Conservation (phyloP, 1,140 invertebrate species). For the Pomacea maculata region DNA sequence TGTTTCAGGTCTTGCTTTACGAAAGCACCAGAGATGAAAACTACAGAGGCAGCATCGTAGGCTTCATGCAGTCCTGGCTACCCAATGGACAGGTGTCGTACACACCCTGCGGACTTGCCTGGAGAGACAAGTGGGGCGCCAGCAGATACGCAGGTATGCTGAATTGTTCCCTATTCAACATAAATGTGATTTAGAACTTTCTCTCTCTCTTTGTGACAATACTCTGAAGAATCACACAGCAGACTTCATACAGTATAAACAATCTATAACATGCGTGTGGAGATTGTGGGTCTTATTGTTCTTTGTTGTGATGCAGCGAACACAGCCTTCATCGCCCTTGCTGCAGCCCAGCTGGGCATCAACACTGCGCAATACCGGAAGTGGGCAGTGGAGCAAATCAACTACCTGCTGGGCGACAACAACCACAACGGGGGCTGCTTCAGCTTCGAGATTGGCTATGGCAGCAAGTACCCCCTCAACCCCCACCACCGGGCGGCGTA, state of each 20-base stretch:
- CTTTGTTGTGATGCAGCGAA: constrained; percentile 39
- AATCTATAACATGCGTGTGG: too few relatives aligned
- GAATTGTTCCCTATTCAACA: too few relatives aligned
- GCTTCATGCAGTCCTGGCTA: constrained; percentile 38
- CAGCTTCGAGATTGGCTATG: constrained; percentile 76
- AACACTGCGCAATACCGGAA: constrained; percentile 55
- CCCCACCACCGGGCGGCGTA: constrained; percentile 57
- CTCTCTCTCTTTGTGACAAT: too few relatives aligned
- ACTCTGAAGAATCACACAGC: too few relatives aligned
- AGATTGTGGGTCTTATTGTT: too few relatives aligned
- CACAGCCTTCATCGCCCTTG: constrained; percentile 47
- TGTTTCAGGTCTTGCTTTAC: constrained; percentile 25
- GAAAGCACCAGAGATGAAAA: constrained; percentile 30
- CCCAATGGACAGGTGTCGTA: constrained; percentile 46
- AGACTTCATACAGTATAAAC: too few relatives aligned
- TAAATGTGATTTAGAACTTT: too few relatives aligned
- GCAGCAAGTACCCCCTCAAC: constrained; percentile 69
- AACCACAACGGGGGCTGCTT: constrained; percentile 66
- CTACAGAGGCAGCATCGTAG: constrained; percentile 36
- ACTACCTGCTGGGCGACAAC: constrained; percentile 73
- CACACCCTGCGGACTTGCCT: constrained; percentile 55
- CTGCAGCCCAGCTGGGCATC: constrained; percentile 49
- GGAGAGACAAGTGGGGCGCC: constrained; percentile 51
- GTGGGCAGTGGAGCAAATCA: constrained; percentile 72
- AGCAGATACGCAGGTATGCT: constrained; percentile 51